These are phyloP conservation scores for chimpanzee (Pan troglodytes) DNA, from an alignment of 2,113 vertebrate species.

Conservation along the genomic window NHGRI_mPanTro3-v2.1_pri NC_072420.2:23516001-23516500, in stretches of 20 bases:
- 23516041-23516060: no score
- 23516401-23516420: background rate
- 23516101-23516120: background rate
- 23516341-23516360: background rate
- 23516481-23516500: background rate
- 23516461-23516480: background rate
- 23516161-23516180: background rate
- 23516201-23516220: background rate
- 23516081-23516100: background rate
- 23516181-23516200: background rate
- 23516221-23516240: background rate
- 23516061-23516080: no score
- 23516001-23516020: background rate
- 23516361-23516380: background rate
- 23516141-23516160: background rate
- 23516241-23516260: background rate
- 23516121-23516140: background rate
- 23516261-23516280: background rate
- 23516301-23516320: background rate
- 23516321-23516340: background rate
- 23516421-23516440: background rate
- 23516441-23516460: background rate
- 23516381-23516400: background rate
- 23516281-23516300: background rate
- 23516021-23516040: background rate